These are phyloP conservation scores for Oscheius sp. DNA, from an alignment of 2,888 invertebrate genomes.

Conservation along the genomic window DNA sequence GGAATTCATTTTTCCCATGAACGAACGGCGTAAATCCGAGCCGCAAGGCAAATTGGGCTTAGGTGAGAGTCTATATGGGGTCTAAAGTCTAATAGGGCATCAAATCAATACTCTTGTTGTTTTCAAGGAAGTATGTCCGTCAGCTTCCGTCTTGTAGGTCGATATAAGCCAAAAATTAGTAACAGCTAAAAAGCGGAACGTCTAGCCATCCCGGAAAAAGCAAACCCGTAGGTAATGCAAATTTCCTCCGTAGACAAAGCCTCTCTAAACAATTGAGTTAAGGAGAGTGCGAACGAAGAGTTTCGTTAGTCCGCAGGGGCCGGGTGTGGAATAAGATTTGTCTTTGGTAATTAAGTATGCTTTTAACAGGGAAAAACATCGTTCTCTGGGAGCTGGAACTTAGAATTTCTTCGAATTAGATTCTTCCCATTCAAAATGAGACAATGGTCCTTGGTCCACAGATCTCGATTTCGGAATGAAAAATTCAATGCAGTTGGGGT, in stretches of 20 bases:
- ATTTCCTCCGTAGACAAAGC: slow-evolving; percentile 6
- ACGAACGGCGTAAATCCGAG: slow-evolving; percentile 20
- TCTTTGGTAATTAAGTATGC: slow-evolving; percentile 24
- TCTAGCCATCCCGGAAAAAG: neutral
- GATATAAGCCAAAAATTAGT: too few species aligned
- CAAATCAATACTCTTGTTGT: neutral
- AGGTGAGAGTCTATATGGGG: slow-evolving; percentile 2
- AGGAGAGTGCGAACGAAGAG: slow-evolving; percentile 25
- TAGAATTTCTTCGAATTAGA: neutral
- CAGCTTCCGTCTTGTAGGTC: neutral
- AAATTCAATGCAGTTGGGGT: slow-evolving; percentile 3
- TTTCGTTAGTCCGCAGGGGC: slow-evolving; percentile 10
- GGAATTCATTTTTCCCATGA: neutral
- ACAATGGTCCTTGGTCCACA: slow-evolving; percentile 11
- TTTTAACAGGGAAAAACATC: slow-evolving; percentile 4
- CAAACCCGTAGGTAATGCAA: slow-evolving; percentile 15
- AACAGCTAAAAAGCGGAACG: too few species aligned
- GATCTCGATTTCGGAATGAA: slow-evolving; percentile 8
- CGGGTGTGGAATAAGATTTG: slow-evolving; percentile 25
- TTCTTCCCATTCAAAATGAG: neutral
- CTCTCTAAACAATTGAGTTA: slow-evolving; percentile 28
- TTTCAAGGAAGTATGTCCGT: neutral
- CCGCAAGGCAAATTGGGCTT: slow-evolving; percentile 16
- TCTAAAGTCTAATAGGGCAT: slow-evolving; percentile 17
- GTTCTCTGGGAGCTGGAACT: neutral